Base-by-base conservation (phyloP, 2,888 invertebrate species). In the Iselma pallidipennis region DNA sequence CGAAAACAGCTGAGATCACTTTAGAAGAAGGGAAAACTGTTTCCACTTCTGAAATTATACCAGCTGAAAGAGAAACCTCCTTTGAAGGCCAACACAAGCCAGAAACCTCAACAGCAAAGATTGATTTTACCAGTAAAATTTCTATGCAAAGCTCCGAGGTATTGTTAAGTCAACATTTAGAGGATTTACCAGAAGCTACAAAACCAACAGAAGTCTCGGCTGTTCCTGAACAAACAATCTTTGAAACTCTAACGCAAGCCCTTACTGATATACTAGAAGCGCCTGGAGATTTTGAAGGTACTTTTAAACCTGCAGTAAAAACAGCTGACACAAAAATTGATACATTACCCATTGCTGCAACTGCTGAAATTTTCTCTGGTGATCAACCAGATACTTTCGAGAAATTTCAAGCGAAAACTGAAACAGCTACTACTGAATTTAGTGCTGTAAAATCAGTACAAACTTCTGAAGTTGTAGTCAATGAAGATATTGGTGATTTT, bases 341-440 rank as follows among this genome's bases (percentile, higher is more conserved):
- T 78, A 85, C 82, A 82, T 83, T 80, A 74, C 84, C 86, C 78
- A 78, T 87, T 66, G 67, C 91, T 52, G 84, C 85, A 68, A 81
- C 89, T 12, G 87, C 85, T 14, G 86, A 88, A 80, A 74, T 85
- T 1, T 67, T 83, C 51, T 74, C 83, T 7, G 78, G 78, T 62
- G 79, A 84, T 31, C 80, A 77, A 74, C 84, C 85, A 81, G 76
- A 73, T 48, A 71, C 72, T 61, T 63, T 71, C 45, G 73, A 74
- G 49, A 65, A 66, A 49, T 60, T 66, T n/a, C 67, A 70, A 57
- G 51, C 57, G n/a, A 67, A 71, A 63, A 57, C 61, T 45, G 73
- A 74, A 66, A 75, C 75, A 61, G 79, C 74, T 1, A 76, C 77
- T 63, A 73, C 73, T 9, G 80, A 79, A 19, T 72, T 78, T 23